Evolutionary conservation across 2,888 invertebrate species (phyloP), one percentile per base, ranked within the genome.

Genomic region (Brachypalpus laphriformis): DNA sequence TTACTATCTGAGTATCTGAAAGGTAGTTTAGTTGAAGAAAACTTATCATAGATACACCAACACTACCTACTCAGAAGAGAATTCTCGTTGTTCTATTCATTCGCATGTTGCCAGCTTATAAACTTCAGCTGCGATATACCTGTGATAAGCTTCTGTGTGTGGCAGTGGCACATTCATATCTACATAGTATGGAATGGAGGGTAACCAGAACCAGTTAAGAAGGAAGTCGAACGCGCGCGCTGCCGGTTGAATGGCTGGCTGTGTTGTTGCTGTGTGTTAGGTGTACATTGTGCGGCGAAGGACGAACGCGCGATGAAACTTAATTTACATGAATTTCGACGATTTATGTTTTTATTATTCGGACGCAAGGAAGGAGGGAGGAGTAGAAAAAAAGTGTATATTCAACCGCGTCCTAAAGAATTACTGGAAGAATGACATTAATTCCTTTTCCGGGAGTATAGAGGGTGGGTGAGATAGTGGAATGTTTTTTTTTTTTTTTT

Each of bases 91-190:
- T n/a, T 71, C 49, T 61, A 59, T 47, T 54, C 86, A 87, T 87
- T 88, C 87, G 88, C 89, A 88, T 89, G 89, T 88, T 89, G 87
- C 74, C 88, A 88, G 88, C 88, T 88, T 88, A 88, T 89, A 89
- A 87, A 87, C 81, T 71, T 81, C 85, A 81, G 25, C 75, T 76
- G 40, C 40, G 85, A 85, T 85, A 76, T 81, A 81, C 81, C 75
- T 66, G 75, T 85, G 85, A 85, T 85, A 85, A 85, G 85, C 85
- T 85, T 71, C 81, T 85, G 81, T 85, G 66, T 75, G 72, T 66
- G 61, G 74, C 71, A 57, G 56, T 72, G 49, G 75, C 65, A 68
- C 45, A 63, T 14, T 37, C 25, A 22, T 57, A 34, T 25, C 9
- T 31, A 49, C 37, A 34, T 16, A 61, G 34, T 47, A 57, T 65